Evolutionary conservation across 2,113 vertebrate genomes (phyloP).

Genomic region (Edolisoma coerulescens): DNA sequence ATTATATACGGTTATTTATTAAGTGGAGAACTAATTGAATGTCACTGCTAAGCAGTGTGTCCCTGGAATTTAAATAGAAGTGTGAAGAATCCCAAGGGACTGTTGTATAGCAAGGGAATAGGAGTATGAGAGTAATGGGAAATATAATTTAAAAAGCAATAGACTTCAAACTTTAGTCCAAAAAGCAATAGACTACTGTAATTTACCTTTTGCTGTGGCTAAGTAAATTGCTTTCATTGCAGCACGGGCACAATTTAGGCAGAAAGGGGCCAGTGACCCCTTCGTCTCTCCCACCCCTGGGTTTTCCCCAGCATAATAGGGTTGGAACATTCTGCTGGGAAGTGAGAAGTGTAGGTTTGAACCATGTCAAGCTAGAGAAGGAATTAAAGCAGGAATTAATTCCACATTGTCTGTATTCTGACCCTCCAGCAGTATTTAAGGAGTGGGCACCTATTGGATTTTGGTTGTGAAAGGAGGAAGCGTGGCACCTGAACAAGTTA

Average conservation of each 20-base stretch:
- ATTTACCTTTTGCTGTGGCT: neutral
- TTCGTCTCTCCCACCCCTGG: neutral
- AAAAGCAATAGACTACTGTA: neutral
- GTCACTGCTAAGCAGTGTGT: neutral
- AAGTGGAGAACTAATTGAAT: constrained; percentile 26
- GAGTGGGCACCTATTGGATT: neutral
- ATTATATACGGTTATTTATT: constrained; percentile 33
- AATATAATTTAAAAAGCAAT: neutral
- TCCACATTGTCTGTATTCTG: neutral
- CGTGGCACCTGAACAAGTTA: neutral
- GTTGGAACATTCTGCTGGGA: neutral
- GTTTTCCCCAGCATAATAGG: neutral
- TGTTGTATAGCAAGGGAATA: neutral
- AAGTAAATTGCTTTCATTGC: neutral
- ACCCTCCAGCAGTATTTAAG: neutral
- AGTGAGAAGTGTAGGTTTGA: neutral
- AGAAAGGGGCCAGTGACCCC: neutral
- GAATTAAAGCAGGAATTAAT: neutral
- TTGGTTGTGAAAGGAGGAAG: neutral
- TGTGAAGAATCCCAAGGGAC: neutral
- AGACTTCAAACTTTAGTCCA: neutral
- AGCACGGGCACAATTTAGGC: neutral
- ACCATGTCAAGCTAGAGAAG: neutral
- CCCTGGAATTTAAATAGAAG: constrained; percentile 20
- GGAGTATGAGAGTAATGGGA: neutral